Base-by-base conservation (phyloP, 2,113 vertebrate species). In the Gopherus flavomarginatus region DNA sequence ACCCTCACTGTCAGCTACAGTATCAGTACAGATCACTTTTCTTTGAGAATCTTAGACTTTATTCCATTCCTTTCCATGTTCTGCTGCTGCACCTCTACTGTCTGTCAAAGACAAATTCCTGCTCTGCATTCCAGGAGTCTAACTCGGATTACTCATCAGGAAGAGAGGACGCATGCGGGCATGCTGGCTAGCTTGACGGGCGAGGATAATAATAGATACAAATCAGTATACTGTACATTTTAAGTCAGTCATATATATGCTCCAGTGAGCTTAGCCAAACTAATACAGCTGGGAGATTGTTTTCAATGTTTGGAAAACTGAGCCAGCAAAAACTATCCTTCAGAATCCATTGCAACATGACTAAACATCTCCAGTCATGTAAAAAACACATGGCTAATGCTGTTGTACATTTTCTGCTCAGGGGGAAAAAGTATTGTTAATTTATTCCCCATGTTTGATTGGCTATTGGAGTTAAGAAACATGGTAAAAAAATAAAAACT, bases 291-390 rank as follows among this genome's bases (percentile, higher is more conserved):
- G 38, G 24, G 85, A 97, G 31, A 69, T 85, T 82, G 22, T 94
- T 97, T 94, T 79, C 85, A 94, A 31, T 62, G 69, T 59, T 65
- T 78, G 86, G 92, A 93, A 85, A 94, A 92, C 65, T 82, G 75
- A 96, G 85, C 94, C 97, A 96, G 95, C 91, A 84, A 94, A 89
- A 90, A 84, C n/a, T 56, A 90, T 88, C 87, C 81, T 91, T 79
- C 80, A 35, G 16, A 22, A 92, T 93, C 82, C 88, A 19, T 95
- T 86, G 88, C 90, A 93, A 90, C 69, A 96, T 91, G 93, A 96
- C 95, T 93, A 95, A 97, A 97, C 89, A 95, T 90, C 94, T 95
- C 94, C 90, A 96, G 6, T 44, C 85, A 79, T 93, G 52, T 95
- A 93, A 96, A 93, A 95, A 85, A 1, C 90, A 89, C 83, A 91